Evolutionary conservation across 2,888 invertebrate species (phyloP).

Genomic region (Orthosia gothica): DNA sequence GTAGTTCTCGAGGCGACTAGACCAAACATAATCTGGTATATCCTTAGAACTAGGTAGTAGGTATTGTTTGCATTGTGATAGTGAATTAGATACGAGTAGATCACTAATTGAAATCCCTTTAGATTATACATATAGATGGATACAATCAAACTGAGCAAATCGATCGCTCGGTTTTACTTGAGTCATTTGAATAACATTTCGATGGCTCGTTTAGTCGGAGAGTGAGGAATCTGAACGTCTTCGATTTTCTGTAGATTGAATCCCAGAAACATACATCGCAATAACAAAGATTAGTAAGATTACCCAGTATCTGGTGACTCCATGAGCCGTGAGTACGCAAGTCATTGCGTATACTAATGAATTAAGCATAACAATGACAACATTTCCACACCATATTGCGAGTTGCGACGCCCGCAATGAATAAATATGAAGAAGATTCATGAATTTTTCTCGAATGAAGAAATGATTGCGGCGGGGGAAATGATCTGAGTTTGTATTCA

Average conservation of each 20-base stretch:
- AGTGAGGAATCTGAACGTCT: neutral
- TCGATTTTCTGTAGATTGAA: neutral
- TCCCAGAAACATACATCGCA: neutral
- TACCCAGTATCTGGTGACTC: conserved; percentile 1
- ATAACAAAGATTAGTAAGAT: conserved; percentile 18
- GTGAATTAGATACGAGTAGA: neutral
- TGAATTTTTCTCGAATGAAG: conserved; percentile 70
- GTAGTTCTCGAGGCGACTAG: neutral
- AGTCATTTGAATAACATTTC: conserved; percentile 11
- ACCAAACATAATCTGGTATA: neutral
- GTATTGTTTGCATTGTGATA: neutral
- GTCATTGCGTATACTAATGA: conserved; percentile 57
- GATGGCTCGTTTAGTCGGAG: neutral
- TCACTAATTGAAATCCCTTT: conserved; percentile 1
- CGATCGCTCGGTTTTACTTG: neutral
- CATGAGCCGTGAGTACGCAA: conserved; percentile 18
- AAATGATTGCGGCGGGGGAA: conserved; percentile 66
- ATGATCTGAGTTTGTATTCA: conserved; percentile 58
- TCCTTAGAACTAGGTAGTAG: neutral
- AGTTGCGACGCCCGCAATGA: conserved; percentile 70
- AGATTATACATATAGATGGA: conserved; percentile 5
- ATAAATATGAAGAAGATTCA: conserved; percentile 75
- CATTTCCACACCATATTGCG: conserved; percentile 70
- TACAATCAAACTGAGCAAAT: neutral
- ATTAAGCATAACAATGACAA: conserved; percentile 70